Conservation (phyloP, 2,888 invertebrate genomes). For the Ectropis crepuscularia region DNA sequence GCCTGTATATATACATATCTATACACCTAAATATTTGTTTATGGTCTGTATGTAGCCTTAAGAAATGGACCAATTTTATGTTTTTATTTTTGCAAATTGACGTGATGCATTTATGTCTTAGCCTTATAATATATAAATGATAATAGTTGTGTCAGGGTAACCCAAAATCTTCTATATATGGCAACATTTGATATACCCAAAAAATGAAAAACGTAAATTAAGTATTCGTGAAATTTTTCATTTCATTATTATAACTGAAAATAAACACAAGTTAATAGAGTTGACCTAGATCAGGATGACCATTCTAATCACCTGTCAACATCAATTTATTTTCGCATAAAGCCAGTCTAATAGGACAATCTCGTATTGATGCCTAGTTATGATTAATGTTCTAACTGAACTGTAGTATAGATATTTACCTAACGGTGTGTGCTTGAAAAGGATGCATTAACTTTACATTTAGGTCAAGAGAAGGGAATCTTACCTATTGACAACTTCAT, state of each 20-base stretch:
- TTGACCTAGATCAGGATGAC: not conserved
- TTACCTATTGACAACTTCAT: constrained; percentile 1
- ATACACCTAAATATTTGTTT: too few species aligned
- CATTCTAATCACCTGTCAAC: constrained; percentile 2
- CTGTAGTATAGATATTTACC: constrained; percentile 3
- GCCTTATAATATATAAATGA: too few species aligned
- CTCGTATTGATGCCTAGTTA: constrained; percentile 21
- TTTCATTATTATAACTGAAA: not conserved
- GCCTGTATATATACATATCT: too few species aligned
- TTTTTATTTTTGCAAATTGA: too few species aligned
- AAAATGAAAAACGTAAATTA: too few species aligned
- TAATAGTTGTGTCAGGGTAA: too few species aligned
- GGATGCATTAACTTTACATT: constrained; percentile 23
- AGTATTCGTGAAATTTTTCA: too few species aligned
- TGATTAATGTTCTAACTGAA: constrained; percentile 20
- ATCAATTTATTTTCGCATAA: constrained; percentile 21
- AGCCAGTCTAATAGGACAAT: constrained; percentile 16
- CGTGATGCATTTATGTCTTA: too few species aligned
- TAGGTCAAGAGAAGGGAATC: constrained; percentile 33
- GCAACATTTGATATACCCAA: too few species aligned
- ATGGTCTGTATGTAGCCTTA: too few species aligned
- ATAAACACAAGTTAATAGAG: not conserved
- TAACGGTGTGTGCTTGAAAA: constrained; percentile 6
- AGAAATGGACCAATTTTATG: too few species aligned
- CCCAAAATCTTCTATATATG: too few species aligned